Evolutionary conservation across 1,140 invertebrate species (phyloP), one percentile per base, ranked within the genome.

Genomic region (Rhyzopertha dominica): DNA sequence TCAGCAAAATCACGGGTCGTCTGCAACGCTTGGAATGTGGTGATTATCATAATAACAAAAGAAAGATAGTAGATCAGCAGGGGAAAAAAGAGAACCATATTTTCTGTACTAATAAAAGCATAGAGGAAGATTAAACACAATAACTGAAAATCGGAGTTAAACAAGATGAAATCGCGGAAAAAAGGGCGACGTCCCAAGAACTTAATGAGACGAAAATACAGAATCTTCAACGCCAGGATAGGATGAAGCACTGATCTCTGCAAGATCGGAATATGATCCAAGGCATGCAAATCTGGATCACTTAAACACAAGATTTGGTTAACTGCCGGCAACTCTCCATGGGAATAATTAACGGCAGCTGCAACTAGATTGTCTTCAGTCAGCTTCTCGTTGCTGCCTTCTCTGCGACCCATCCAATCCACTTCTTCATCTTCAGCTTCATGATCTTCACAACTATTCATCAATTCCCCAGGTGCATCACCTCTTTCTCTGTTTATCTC

Each of bases 1-100:
- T 87, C 77, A 13, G 76, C 73, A 31, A 85, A 80, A 46, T 87
- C 81, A n/a, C 79, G 71, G 58, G 82, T 83, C 0, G 76, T 73
- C 43, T 85, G 80, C 0, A 88, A 61, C 80, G 90, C 87, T 68
- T 87, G 83, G 53, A 87, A 82, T 0, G 85, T 88, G 14, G 83
- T 76, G 16, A 87, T 71, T 1, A 87, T 72, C 82, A 90, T 87
- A 0, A 81, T 67, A 1, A 78, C 57, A 18, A 86, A 79, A 31
- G 83, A 86, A 0, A 80, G 51, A 54, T 86, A 88, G 56, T 86
- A 87, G 4, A 84, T 56, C 7, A 77, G 65, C 46, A 85, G 69
- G 0, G 85, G 84, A 4, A 87, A 62, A 41, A 84, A 74, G 12
- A 81, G 70, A 4, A 83, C 65, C 0, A 85, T 44, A 59, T 77